Conservation (phyloP, 64 coral and sea anemone species). For the Montipora foliosa region DNA sequence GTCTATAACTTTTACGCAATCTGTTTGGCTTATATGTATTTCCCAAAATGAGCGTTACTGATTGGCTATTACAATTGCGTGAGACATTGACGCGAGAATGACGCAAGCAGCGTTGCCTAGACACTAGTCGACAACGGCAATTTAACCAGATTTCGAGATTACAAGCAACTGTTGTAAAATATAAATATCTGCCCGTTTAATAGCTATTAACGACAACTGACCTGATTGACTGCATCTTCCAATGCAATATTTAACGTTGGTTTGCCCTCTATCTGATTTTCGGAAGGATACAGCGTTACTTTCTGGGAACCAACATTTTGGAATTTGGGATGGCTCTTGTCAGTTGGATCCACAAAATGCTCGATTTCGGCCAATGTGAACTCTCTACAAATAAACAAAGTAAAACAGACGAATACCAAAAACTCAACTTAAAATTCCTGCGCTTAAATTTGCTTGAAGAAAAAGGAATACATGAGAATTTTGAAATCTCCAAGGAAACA, state of each 20-base stretch:
- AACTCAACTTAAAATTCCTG: background rate
- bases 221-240: slow-evolving; percentile 88
- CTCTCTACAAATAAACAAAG: slow-evolving; percentile 67
- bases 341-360: slow-evolving; percentile 95
- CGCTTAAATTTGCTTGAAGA: background rate
- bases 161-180: no score
- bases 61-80: no score
- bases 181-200: no score
- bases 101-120: no score
- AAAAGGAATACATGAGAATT: background rate
- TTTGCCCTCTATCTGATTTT: slow-evolving; percentile 85
- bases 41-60: no score
- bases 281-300: slow-evolving; percentile 78
- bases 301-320: slow-evolving; percentile 72
- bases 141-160: no score
- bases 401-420: background rate
- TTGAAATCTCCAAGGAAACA: background rate
- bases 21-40: no score
- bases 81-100: no score
- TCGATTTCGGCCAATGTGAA: slow-evolving; percentile 98
- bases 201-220: background rate
- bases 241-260: slow-evolving; percentile 71
- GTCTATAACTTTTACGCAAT: no score
- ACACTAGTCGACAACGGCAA: no score
- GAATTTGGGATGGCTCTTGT: slow-evolving; percentile 98